Evolutionary conservation across 2,113 vertebrate genomes (phyloP).

Genomic region (Jaculus jaculus): DNA sequence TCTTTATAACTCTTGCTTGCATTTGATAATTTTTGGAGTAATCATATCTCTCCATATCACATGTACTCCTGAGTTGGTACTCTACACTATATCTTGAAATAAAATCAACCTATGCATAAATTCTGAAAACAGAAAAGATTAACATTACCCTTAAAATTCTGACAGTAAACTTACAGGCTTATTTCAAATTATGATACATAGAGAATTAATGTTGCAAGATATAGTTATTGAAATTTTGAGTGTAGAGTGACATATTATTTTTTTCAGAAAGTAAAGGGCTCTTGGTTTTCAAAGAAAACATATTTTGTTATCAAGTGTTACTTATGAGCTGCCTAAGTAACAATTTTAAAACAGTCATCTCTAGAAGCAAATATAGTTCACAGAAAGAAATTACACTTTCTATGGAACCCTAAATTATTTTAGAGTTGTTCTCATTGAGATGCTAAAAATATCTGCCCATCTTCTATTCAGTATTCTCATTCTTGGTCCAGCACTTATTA

Average conservation of each 20-base stretch:
- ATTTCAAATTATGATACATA: background rate
- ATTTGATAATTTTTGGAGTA: background rate
- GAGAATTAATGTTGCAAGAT: background rate
- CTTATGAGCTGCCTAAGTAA: background rate
- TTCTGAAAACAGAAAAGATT: background rate
- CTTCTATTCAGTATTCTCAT: background rate
- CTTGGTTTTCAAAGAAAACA: background rate
- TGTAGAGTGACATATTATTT: background rate
- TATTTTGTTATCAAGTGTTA: background rate
- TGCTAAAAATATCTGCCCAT: background rate
- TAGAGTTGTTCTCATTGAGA: background rate
- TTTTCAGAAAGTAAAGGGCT: background rate
- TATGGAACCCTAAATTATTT: background rate
- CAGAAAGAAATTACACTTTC: background rate
- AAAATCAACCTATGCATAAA: background rate
- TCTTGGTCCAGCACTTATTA: background rate
- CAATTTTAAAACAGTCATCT: background rate
- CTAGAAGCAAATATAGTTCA: background rate
- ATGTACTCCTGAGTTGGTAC: background rate
- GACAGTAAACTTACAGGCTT: background rate
- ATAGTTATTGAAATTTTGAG: background rate
- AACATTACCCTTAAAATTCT: background rate
- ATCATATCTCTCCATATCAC: background rate
- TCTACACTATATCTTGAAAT: constrained; percentile 5
- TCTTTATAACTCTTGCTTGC: background rate